Evolutionary conservation across 2,888 invertebrate species (phyloP).

Genomic region (Melieria omissa): DNA sequence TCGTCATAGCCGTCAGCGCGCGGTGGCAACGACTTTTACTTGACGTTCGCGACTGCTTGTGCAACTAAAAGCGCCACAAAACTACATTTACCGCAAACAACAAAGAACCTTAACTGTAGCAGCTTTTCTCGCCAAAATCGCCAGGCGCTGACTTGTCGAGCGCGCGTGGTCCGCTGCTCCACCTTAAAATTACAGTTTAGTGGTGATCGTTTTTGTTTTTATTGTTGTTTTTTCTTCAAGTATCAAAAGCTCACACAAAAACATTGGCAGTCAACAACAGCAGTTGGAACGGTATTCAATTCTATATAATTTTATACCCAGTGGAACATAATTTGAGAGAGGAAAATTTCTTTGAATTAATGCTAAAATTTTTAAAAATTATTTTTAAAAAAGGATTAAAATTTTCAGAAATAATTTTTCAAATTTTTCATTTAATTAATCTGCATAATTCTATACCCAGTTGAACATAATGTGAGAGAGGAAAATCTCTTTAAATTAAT

Average conservation of each 20-base stretch:
- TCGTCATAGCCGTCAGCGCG: conserved; percentile 4
- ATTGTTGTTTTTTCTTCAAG: too few relatives aligned
- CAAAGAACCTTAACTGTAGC: conserved; percentile 26
- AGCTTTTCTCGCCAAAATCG: conserved; percentile 3
- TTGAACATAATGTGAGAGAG: too few relatives aligned
- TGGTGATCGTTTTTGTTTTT: background rate
- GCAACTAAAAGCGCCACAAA: conserved; percentile 7
- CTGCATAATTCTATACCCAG: too few relatives aligned
- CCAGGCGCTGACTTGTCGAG: background rate
- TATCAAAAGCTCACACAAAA: too few relatives aligned
- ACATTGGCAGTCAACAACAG: background rate
- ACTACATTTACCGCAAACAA: background rate
- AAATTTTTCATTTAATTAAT: too few relatives aligned
- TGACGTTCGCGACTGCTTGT: background rate
- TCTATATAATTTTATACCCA: background rate
- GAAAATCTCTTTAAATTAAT: too few relatives aligned
- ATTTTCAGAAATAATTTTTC: too few relatives aligned
- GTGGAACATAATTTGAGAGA: background rate
- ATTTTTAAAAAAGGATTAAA: too few relatives aligned
- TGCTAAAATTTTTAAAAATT: too few relatives aligned
- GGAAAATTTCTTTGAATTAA: too few relatives aligned
- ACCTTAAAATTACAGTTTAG: background rate
- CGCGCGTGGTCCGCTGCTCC: background rate
- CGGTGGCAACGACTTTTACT: conserved; percentile 32
- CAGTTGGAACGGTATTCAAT: too few relatives aligned